A percentile compares a stretch with the other conserved stretches of the same genome.
Conservation (phyloP, 2,797 vertebrate species). For the Helarctos malayanus region DNA sequence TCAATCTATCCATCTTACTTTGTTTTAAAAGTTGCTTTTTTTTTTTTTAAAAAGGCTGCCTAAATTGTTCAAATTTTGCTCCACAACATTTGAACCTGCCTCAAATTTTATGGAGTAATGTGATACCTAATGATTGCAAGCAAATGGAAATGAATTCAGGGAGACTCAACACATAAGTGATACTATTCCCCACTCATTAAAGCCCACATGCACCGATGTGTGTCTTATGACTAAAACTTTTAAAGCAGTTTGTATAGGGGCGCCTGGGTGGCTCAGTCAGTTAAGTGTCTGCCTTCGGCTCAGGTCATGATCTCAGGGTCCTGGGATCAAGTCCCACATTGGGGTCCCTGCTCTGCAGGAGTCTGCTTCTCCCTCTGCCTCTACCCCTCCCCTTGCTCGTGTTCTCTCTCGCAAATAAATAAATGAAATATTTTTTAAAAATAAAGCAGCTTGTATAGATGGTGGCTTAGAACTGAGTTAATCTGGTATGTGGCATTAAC, state of each 20-base stretch:
- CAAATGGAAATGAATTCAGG: neutral
- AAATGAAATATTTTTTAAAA: too few relatives aligned
- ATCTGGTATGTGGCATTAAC: neutral
- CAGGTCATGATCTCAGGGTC: too few relatives aligned
- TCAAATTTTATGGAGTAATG: neutral
- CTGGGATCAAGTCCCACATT: too few relatives aligned
- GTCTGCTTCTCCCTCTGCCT: too few relatives aligned
- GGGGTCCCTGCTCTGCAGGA: too few relatives aligned
- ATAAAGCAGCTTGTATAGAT: neutral
- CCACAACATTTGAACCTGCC: neutral
- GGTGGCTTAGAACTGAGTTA: neutral
- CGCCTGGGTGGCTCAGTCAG: too few relatives aligned
- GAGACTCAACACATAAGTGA: neutral
- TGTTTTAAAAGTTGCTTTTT: neutral
- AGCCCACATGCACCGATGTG: accelerated
- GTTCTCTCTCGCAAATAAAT: too few relatives aligned
- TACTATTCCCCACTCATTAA: neutral
- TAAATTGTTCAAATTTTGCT: neutral
- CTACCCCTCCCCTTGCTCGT: too few relatives aligned
- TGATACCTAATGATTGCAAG: neutral
- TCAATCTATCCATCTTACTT: neutral
- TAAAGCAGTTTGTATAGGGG: neutral
- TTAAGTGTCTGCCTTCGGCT: too few relatives aligned
- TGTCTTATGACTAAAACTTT: neutral
- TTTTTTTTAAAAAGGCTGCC: neutral